Conservation (phyloP, 2,113 vertebrate species). For the Cyanoramphus novaezelandiae region DNA sequence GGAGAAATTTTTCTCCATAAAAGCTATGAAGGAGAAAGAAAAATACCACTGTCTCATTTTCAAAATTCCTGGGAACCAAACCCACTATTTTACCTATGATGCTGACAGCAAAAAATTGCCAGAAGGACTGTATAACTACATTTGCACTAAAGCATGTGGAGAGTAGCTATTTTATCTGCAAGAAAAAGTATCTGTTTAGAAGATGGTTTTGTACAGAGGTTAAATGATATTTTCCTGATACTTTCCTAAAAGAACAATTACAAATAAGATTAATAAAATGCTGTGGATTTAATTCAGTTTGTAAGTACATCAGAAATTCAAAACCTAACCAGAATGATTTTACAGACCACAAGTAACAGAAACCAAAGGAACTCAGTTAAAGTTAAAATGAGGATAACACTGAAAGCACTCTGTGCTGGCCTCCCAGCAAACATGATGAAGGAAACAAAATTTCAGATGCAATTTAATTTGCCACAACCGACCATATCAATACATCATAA, state of each 20-base stretch:
- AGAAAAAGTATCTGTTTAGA: background rate
- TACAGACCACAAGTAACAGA: background rate
- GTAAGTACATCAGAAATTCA: background rate
- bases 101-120: background rate
- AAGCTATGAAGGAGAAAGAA: background rate
- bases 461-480: background rate
- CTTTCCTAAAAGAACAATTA: background rate
- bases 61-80: background rate
- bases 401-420: background rate
- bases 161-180: background rate
- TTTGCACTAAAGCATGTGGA: background rate
- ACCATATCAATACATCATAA: background rate
- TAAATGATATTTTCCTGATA: background rate
- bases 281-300: background rate
- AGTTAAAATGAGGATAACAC: background rate
- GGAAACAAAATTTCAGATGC: background rate
- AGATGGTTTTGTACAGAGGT: background rate
- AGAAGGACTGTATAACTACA: background rate
- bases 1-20: background rate
- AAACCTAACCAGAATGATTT: background rate
- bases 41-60: background rate
- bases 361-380: background rate
- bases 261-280: background rate
- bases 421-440: background rate
- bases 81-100: background rate